phyloP scores from a whole-genome alignment of 2,888 invertebrate genomes.

The Phyto melanocephala region DNA sequence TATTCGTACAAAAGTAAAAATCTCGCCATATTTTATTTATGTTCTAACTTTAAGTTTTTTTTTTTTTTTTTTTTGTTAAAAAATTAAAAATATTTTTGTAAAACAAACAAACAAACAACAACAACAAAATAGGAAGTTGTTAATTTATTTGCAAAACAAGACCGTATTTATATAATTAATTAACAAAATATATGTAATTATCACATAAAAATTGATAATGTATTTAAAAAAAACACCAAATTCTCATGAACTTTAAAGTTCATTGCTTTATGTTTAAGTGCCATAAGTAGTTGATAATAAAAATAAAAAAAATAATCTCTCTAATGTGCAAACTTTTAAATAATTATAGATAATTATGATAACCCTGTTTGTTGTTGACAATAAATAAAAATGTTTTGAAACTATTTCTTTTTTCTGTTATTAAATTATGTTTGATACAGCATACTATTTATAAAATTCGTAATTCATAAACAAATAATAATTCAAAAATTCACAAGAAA shows the following conservation, averaged over 20 bases:
- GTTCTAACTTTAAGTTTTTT: no score
- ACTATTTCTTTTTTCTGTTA: neutral
- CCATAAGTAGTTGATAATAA: neutral
- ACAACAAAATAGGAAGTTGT: neutral
- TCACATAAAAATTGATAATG: neutral
- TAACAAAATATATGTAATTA: neutral
- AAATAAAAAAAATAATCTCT: neutral
- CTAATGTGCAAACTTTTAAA: neutral
- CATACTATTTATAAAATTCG: neutral
- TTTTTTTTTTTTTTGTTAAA: no score
- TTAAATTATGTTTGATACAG: neutral
- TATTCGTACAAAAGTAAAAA: neutral
- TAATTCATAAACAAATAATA: neutral
- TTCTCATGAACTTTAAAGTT: neutral
- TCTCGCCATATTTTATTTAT: no score
- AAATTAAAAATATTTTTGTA: neutral
- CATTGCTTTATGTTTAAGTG: neutral
- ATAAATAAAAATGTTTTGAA: neutral
- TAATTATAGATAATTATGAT: conserved; percentile 20
- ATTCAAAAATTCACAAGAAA: neutral
- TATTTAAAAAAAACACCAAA: neutral
- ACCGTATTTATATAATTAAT: neutral
- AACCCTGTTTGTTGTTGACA: conserved; percentile 5
- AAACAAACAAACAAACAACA: neutral
- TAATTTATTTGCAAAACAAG: neutral